A percentile compares a stretch with the other conserved stretches of the same genome.
Conservation (phyloP, 92 coral and sea anemone species). For the Phenganax stokvisi region DNA sequence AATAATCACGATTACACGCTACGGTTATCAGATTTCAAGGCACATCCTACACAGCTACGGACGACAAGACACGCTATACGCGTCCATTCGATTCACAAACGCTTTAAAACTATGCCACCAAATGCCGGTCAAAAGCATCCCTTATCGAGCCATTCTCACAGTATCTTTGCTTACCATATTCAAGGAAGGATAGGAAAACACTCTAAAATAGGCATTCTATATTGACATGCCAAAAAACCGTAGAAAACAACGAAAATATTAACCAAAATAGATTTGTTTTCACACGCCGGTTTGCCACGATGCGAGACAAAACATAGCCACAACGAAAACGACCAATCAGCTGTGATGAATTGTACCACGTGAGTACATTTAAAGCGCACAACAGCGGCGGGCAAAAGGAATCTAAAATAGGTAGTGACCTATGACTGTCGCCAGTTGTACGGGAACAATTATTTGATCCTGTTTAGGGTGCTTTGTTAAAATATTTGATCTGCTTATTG, state of each 20-base stretch:
- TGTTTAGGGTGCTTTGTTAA: no score
- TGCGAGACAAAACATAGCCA: constrained; percentile 37
- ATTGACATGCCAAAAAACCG: neutral
- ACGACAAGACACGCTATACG: constrained; percentile 10
- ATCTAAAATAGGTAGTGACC: neutral
- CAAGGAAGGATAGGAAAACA: constrained; percentile 3
- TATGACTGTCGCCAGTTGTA: neutral
- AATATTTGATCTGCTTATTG: no score
- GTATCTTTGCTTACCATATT: constrained; percentile 26
- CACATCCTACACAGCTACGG: constrained; percentile 16
- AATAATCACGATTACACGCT: neutral
- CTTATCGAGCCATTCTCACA: neutral
- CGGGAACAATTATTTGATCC: no score
- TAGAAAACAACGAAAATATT: constrained; percentile 7
- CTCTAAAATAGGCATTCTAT: neutral
- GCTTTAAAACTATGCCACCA: neutral
- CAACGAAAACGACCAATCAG: constrained; percentile 18
- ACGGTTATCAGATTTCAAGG: constrained; percentile 39
- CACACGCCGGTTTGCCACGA: constrained; percentile 36
- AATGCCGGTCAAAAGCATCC: neutral
- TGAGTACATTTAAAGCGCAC: constrained; percentile 29
- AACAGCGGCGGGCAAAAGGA: constrained; percentile 22
- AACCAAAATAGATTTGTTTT: neutral
- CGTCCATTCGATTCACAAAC: neutral
- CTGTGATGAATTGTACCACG: constrained; percentile 11